A percentile compares a stretch with the other conserved stretches of the same genome.
Conservation (phyloP, 2,888 invertebrate species). For the Scotopteryx bipunctaria region DNA sequence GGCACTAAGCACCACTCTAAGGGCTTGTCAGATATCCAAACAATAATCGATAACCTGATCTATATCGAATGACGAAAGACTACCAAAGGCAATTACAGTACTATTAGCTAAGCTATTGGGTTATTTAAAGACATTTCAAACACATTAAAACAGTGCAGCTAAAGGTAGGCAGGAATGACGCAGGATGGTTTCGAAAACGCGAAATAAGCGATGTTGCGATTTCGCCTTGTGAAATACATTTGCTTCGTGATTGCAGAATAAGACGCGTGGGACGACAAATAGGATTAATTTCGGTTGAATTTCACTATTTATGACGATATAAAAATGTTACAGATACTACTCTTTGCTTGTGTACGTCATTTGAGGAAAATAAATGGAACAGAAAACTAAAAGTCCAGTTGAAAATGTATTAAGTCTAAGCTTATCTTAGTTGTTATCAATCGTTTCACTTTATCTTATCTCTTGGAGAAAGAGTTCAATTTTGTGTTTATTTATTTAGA, state of each 20-base stretch:
- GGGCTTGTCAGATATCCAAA: slow-evolving; percentile 11
- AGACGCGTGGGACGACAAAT: slow-evolving; percentile 77
- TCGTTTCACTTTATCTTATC: slow-evolving; percentile 76
- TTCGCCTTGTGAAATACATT: slow-evolving; percentile 77
- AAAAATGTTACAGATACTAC: slow-evolving; percentile 29
- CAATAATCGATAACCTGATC: slow-evolving; percentile 22
- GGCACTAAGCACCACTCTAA: slow-evolving; percentile 8
- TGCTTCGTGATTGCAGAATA: slow-evolving; percentile 69
- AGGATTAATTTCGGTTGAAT: slow-evolving; percentile 69
- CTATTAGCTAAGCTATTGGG: slow-evolving; percentile 23
- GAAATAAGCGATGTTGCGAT: slow-evolving; percentile 81
- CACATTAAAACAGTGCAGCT: slow-evolving; percentile 25
- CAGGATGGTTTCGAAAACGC: slow-evolving; percentile 80
- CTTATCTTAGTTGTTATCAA: slow-evolving; percentile 29
- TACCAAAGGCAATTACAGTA: slow-evolving; percentile 22
- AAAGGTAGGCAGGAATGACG: slow-evolving; percentile 67
- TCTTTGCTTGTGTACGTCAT: background rate
- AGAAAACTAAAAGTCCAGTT: slow-evolving; percentile 1
- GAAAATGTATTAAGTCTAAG: background rate
- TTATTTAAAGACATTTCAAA: slow-evolving; percentile 24
- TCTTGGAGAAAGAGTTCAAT: slow-evolving; percentile 48
- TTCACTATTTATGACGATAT: slow-evolving; percentile 48
- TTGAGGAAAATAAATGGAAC: background rate
- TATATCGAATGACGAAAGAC: slow-evolving; percentile 23
- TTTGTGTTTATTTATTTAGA: slow-evolving; percentile 70